Percentiles rank a stretch among this genome's conserved stretches.
These are phyloP conservation scores for Aspiorhynchus laticeps DNA, from an alignment of 2,113 vertebrate species.

Conservation along the genomic window DNA sequence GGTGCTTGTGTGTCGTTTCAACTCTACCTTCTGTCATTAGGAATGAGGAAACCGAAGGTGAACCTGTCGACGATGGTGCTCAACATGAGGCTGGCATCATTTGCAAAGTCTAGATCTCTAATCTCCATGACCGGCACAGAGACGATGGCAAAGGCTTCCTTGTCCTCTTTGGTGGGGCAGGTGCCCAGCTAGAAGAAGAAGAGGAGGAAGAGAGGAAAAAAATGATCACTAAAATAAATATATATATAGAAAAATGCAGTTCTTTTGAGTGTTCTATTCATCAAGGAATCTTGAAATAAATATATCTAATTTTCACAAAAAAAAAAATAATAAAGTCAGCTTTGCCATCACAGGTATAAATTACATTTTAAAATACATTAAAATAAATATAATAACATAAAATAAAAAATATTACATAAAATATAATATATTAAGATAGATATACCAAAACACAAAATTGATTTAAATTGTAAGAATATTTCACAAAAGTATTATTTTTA, in stretches of 20 bases:
- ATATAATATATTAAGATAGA: too few relatives aligned
- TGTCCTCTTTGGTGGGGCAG: slow-evolving; percentile 96
- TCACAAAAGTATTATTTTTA: not conserved
- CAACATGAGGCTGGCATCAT: slow-evolving; percentile 93
- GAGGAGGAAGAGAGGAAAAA: not conserved
- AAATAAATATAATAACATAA: not conserved
- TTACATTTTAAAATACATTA: too few relatives aligned
- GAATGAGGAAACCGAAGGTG: slow-evolving; percentile 88
- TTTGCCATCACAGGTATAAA: not conserved
- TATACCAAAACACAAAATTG: too few relatives aligned
- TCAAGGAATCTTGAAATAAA: not conserved
- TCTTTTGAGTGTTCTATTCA: not conserved
- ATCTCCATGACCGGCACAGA: slow-evolving; percentile 97
- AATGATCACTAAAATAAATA: too few relatives aligned
- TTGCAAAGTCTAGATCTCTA: slow-evolving; percentile 96
- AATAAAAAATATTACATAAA: too few relatives aligned
- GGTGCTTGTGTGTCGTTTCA: not conserved
- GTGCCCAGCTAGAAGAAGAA: slow-evolving; percentile 86
- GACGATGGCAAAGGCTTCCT: slow-evolving; percentile 97
- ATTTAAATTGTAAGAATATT: too few relatives aligned
- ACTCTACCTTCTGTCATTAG: slow-evolving; percentile 90
- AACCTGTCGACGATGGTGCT: slow-evolving; percentile 90
- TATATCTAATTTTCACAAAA: not conserved
- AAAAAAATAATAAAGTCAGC: not conserved
- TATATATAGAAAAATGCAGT: not conserved